Evolutionary conservation across 2,113 vertebrate genomes (phyloP).

Genomic region (Semnornis frantzii): DNA sequence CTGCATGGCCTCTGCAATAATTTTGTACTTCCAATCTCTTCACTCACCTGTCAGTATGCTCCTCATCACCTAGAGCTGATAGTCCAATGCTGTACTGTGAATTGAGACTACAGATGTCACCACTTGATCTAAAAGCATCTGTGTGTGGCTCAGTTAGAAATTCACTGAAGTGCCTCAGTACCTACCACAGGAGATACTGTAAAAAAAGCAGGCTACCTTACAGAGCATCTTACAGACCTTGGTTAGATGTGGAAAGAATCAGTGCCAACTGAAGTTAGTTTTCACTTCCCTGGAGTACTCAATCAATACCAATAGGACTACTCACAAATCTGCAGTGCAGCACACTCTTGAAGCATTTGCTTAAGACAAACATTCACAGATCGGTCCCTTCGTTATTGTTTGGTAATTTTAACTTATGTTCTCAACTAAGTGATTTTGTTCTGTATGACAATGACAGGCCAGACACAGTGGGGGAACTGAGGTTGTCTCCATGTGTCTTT

Average conservation of each 20-base stretch:
- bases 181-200: background rate
- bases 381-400: background rate
- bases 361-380: background rate
- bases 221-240: background rate
- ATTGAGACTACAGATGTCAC: background rate
- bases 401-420: background rate
- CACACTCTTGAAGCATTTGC: background rate
- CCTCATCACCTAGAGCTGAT: background rate
- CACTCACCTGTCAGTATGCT: background rate
- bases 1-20: fast-evolving
- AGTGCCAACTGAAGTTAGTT: background rate
- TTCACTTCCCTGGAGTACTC: background rate
- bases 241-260: background rate
- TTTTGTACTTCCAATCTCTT: background rate
- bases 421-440: background rate
- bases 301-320: background rate
- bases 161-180: background rate
- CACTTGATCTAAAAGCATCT: background rate
- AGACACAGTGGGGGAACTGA: background rate
- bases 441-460: background rate
- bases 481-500: background rate
- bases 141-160: background rate
- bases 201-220: background rate
- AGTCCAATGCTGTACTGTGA: background rate
- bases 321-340: background rate